Percentiles rank a stretch among this genome's conserved stretches.
phyloP scores from a whole-genome alignment of 2,113 vertebrate genomes.

The Cyphomyrus discorhynchus region DNA sequence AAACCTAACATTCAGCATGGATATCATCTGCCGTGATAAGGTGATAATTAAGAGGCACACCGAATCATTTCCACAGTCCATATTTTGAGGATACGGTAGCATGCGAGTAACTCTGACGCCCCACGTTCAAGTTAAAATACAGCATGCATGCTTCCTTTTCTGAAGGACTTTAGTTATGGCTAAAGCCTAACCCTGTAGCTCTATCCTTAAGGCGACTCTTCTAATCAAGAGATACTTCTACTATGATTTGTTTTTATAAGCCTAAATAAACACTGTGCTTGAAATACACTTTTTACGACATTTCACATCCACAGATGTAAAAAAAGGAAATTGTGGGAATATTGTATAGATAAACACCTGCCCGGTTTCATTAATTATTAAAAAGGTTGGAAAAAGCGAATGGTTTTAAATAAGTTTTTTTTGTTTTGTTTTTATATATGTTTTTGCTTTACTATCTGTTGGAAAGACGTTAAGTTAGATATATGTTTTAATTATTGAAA shows the following conservation, averaged over 20 bases:
- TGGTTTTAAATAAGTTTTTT: not conserved
- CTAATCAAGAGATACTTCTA: not conserved
- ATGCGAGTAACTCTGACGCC: not conserved
- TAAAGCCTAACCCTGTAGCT: not conserved
- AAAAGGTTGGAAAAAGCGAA: not conserved
- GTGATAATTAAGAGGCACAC: not conserved
- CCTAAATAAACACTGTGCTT: not conserved
- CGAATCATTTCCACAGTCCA: not conserved
- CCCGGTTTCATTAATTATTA: not conserved
- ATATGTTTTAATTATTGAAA: not conserved
- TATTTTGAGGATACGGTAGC: not conserved
- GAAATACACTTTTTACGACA: not conserved
- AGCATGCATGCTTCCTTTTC: not conserved
- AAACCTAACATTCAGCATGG: not conserved
- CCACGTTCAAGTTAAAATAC: not conserved
- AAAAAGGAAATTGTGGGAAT: conserved; percentile 1
- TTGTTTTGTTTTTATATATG: not conserved
- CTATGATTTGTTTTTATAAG: not conserved
- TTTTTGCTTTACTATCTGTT: not conserved
- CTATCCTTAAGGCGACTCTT: not conserved
- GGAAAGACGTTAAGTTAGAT: not conserved
- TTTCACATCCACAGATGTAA: not conserved
- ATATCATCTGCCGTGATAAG: not conserved
- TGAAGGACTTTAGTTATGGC: not conserved
- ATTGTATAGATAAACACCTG: not conserved